Percentiles rank a stretch among this genome's conserved stretches.
Evolutionary conservation across 2,797 vertebrate species (phyloP).

Genomic region (Melanotaenia pygmaea): DNA sequence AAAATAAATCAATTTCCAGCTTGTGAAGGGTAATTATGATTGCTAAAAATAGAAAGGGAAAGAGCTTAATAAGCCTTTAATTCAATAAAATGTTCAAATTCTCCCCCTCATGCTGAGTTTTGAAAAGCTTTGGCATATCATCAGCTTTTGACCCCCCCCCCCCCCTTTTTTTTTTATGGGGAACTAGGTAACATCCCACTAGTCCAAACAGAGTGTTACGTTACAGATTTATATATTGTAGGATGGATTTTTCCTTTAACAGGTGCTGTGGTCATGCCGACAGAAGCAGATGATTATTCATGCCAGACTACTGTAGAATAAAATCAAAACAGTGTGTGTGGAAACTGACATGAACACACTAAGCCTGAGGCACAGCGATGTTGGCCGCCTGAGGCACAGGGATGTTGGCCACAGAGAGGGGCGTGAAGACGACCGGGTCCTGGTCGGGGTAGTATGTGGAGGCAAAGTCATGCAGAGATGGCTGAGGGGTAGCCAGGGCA

Average conservation of each 20-base stretch:
- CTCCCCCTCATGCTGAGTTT: not conserved
- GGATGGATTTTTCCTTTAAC: slow-evolving; percentile 34
- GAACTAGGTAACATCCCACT: too few species aligned
- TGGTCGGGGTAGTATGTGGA: slow-evolving; percentile 24
- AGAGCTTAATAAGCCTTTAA: not conserved
- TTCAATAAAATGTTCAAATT: not conserved
- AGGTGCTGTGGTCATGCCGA: not conserved
- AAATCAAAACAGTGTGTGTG: not conserved
- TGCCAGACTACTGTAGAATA: not conserved
- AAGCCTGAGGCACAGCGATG: slow-evolving; percentile 33
- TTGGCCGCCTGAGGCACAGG: too few species aligned
- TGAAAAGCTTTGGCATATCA: not conserved
- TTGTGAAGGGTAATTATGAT: not conserved
- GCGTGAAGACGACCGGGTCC: slow-evolving; percentile 59
- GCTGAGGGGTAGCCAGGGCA: slow-evolving; percentile 1
- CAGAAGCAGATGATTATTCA: not conserved
- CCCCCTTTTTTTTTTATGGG: not conserved
- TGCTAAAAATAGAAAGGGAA: not conserved
- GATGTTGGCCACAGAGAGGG: slow-evolving; percentile 51
- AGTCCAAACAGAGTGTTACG: not conserved
- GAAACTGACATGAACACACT: not conserved
- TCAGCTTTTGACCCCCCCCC: not conserved
- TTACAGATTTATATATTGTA: not conserved
- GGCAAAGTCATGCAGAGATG: slow-evolving; percentile 7
- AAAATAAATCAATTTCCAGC: not conserved